Percentiles rank a stretch among this genome's conserved stretches.
These are phyloP conservation scores for Pyrrhosoma nymphula DNA, from an alignment of 2,888 invertebrate species.

Conservation along the genomic window DNA sequence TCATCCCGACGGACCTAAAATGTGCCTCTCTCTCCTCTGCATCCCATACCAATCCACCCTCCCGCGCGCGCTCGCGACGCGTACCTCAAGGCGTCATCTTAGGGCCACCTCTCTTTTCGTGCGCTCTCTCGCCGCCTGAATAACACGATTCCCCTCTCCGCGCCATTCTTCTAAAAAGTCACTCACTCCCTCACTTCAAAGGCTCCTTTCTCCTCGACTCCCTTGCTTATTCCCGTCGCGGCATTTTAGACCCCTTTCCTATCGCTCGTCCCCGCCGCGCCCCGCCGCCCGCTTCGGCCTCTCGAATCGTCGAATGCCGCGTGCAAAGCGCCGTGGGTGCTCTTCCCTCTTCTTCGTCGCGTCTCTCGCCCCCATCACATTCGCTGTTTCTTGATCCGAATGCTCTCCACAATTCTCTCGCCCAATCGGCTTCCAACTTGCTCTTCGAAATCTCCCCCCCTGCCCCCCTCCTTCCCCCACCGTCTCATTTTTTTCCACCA, in stretches of 20 bases:
- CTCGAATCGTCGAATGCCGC: neutral
- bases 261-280: neutral
- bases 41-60: too few relatives aligned
- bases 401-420: neutral
- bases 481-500: neutral
- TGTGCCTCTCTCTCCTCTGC: neutral
- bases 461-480: neutral
- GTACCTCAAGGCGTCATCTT: neutral
- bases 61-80: neutral
- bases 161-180: constrained; percentile 17
- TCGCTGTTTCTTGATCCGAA: constrained; percentile 2
- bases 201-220: neutral
- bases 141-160: neutral
- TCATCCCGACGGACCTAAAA: neutral
- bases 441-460: neutral
- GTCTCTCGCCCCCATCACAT: neutral
- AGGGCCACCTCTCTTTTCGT: neutral
- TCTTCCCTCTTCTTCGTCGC: neutral
- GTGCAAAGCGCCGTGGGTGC: neutral
- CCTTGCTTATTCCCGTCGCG: neutral
- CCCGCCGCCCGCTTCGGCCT: neutral
- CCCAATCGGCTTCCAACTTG: neutral
- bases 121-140: neutral
- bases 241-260: neutral
- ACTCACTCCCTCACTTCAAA: constrained; percentile 38